Base-by-base conservation (phyloP, 2,113 vertebrate genomes). In the Ciconia boyciana region DNA sequence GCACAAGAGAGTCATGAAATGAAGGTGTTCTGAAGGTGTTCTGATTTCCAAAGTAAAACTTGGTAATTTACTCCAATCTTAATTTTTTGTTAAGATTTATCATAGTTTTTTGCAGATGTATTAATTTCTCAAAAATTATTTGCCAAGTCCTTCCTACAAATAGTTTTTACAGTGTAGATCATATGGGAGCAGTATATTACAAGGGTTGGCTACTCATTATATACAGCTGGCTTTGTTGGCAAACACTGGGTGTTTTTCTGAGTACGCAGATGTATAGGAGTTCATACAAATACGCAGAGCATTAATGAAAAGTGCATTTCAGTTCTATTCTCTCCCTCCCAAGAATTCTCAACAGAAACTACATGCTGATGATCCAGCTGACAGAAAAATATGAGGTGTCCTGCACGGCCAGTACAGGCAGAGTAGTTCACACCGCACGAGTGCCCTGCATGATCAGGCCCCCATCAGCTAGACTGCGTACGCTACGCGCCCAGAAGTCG, bases 401-500 rank as follows among this genome's bases (percentile, higher is more conserved):
- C n/a, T 49, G 64, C 20, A 1, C 11, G 34, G 66, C 62, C 69
- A 8, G 5, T 12, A 20, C 34, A 49, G 39, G 72, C n/a, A 71
- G 69, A 10, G 26, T 20, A 60, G 17, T 32, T 64, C 41, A 29
- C 13, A 2, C 34, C 3, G 13, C 49, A 29, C 1, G 1, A 31
- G 19, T 11, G 28, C 21, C 49, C 49, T 2, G 3, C 7, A 3
- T 0, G 4, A 9, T 8, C 54, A 29, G 60, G 32, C 36, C 32
- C 26, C 21, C 29, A 11, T 12, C 32, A 72, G 76, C 36, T 18
- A 8, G 1, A 25, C 29, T 0, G 7, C 2, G 1, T 5, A 24
- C 1, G 7, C 1, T 16, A 17, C 1, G 7, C 1, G 1, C n/a
- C 28, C 62, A 39, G 7, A 31, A 18, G 22, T 17, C 1, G 1